phyloP scores from a whole-genome alignment of 1,140 invertebrate genomes.

The Penaeus chinensis region DNA sequence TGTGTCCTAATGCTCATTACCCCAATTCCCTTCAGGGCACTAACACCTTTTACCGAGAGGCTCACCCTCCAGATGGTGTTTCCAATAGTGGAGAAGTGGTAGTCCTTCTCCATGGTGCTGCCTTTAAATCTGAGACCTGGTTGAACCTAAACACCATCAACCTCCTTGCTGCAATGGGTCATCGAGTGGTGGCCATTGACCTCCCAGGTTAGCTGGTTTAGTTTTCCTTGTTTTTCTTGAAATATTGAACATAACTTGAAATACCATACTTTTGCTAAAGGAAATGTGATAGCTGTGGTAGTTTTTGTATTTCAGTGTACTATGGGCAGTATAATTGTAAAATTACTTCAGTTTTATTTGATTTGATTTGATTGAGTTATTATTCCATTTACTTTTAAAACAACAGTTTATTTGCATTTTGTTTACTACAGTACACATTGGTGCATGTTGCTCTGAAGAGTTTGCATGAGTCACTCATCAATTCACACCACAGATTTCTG shows the following conservation, averaged over 20 bases:
- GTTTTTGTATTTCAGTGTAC: no score
- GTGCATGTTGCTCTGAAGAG: no score
- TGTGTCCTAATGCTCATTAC: neutral
- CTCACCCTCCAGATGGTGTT: slow-evolving; percentile 50
- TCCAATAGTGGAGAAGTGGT: slow-evolving; percentile 62
- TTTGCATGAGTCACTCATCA: no score
- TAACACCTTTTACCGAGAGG: slow-evolving; percentile 59
- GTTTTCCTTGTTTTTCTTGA: neutral
- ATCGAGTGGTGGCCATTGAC: slow-evolving; percentile 69
- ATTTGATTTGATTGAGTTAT: no score
- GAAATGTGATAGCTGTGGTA: no score
- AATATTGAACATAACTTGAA: neutral
- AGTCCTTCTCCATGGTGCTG: slow-evolving; percentile 69
- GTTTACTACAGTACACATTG: no score
- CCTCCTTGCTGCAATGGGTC: slow-evolving; percentile 68
- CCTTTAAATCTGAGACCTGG: slow-evolving; percentile 69
- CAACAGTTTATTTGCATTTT: no score
- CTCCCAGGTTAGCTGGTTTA: slow-evolving; percentile 67
- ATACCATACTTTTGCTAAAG: neutral
- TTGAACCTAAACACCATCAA: slow-evolving; percentile 67
- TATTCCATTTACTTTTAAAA: no score
- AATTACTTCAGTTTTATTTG: no score
- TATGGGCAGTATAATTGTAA: no score
- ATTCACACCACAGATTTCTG: no score
- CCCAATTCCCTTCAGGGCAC: slow-evolving; percentile 25